Percentiles rank a stretch among this genome's conserved stretches.
These are phyloP conservation scores for Pyrocephalus nanus DNA, from an alignment of 2,797 vertebrate species.

Conservation along the genomic window DNA sequence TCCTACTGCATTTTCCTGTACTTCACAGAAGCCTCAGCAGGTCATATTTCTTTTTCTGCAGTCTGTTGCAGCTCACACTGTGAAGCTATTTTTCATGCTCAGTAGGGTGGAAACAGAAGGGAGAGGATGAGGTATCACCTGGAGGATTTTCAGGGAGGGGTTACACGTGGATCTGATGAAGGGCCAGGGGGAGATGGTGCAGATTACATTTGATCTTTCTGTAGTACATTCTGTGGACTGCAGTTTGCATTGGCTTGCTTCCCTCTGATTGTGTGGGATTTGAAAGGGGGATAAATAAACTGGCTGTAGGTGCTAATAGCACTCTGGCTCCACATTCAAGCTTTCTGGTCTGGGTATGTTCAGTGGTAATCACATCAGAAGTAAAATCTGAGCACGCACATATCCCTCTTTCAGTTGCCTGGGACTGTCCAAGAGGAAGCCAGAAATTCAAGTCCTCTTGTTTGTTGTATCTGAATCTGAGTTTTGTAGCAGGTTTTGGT, in stretches of 20 bases:
- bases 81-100: background rate
- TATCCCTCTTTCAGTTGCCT: background rate
- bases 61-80: background rate
- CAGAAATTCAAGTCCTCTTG: rapidly evolving
- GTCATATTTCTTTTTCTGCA: background rate
- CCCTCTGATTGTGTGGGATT: background rate
- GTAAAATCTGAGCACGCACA: rapidly evolving
- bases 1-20: background rate
- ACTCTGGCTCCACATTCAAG: rapidly evolving
- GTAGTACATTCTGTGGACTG: background rate
- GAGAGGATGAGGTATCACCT: background rate
- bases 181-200: background rate
- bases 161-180: rapidly evolving
- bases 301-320: background rate
- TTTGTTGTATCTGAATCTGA: background rate
- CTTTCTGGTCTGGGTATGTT: background rate
- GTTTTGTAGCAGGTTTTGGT: background rate
- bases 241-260: background rate
- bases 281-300: background rate
- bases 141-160: background rate
- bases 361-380: background rate
- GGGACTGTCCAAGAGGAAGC: background rate
- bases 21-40: background rate
- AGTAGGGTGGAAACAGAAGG: background rate
- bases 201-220: background rate